Base-by-base conservation (phyloP, 1,140 invertebrate genomes). In the Lordiphosa collinella region DNA sequence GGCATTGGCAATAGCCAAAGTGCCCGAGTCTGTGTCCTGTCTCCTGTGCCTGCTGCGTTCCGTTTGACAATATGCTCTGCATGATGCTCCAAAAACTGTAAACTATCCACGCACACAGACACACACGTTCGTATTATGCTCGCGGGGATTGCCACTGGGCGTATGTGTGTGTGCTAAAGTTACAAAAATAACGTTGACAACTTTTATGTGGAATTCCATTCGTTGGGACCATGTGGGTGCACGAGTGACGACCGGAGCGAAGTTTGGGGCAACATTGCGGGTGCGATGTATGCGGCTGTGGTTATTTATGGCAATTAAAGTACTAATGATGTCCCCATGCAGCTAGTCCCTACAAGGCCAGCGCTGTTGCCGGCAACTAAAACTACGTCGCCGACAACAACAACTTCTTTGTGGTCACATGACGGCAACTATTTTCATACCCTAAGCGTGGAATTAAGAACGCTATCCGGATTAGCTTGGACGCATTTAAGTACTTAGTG, bases 281-380 rank as follows among this genome's bases (percentile, higher is more conserved):
- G 50, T 52, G 43, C 51, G 70, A 65, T 60, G 56, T 55, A 61
- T 69, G 49, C 37, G 71, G 59, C 58, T 72, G 78, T 61, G 78
- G 78, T 84, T 84, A 84, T 84, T 84, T 84, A 84, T 84, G 78
- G 78, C 78, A 84, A 84, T 84, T 84, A 84, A 82, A 84, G 78
- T 72, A 84, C 78, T 84, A 84, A 84, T 84, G 78, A 84, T 84
- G 78, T 84, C 78, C 78, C 76, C 67, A 67, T 58, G 58, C 71
- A 58, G 58, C 72, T 75, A 68, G 55, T 56, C 54, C 34, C 50
- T 59, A 60, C 76, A 75, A 75, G 60, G 61, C 43, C 37, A 49
- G 66, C 66, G 62, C 53, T 49, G 44, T 37, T 54, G 50, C 64
- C 40, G 54, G 29, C 8, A 51, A 38, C 46, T 37, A 31, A 43